phyloP scores from a whole-genome alignment of 2,797 vertebrate species.

The Euphonia xanthogaster region DNA sequence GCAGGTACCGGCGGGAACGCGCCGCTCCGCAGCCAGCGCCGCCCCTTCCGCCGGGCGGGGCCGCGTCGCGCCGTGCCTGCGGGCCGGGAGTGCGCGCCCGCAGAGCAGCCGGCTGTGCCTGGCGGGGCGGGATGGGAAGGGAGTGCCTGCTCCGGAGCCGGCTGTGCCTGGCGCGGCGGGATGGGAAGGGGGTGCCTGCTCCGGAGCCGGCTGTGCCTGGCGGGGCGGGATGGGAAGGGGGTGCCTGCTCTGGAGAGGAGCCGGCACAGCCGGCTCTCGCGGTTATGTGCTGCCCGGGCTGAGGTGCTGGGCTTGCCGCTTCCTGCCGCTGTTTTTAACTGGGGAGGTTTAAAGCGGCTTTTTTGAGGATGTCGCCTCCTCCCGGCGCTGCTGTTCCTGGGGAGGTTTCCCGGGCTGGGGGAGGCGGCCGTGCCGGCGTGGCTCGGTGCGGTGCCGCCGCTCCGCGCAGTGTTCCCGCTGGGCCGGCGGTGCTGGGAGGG shows the following conservation, averaged over 20 bases:
- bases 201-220: too few species aligned
- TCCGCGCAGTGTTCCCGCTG: rapidly evolving
- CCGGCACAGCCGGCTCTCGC: rapidly evolving
- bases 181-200: too few species aligned
- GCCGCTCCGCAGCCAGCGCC: rapidly evolving
- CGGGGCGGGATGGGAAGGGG: rapidly evolving
- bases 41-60: background rate
- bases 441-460: background rate
- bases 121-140: too few species aligned
- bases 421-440: background rate
- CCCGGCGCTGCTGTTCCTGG: too few species aligned
- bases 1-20: conserved; percentile 71
- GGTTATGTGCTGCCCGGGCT: rapidly evolving
- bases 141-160: rapidly evolving
- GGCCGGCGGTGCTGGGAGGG: background rate
- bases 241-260: rapidly evolving
- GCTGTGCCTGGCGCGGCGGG: too few species aligned
- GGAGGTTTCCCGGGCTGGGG: background rate
- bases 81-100: background rate
- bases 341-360: rapidly evolving
- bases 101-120: rapidly evolving
- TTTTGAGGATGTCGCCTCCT: too few species aligned
- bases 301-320: rapidly evolving
- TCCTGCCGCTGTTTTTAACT: background rate
- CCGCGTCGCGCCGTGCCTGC: rapidly evolving